Percentiles rank a stretch among this genome's conserved stretches.
phyloP scores from a whole-genome alignment of 35 echinoderm and acorn worm species.

The Lytechinus pictus region DNA sequence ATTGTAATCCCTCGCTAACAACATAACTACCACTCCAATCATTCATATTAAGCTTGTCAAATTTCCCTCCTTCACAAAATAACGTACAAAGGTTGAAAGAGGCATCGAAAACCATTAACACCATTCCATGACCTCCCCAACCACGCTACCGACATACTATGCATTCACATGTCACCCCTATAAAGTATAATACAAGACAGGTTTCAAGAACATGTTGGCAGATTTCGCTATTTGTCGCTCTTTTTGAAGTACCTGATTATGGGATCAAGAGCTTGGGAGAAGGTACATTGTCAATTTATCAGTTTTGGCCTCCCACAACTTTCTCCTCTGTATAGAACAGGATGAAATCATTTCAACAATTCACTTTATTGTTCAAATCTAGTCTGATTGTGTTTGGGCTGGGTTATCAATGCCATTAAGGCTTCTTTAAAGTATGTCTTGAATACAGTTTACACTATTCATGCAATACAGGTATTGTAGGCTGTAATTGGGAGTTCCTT shows the following conservation, averaged over 20 bases:
- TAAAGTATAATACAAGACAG: not conserved
- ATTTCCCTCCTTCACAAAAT: not conserved
- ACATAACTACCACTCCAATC: not conserved
- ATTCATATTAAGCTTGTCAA: conserved; percentile 3
- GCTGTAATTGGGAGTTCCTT: not conserved
- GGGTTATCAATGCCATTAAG: not conserved
- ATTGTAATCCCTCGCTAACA: not conserved
- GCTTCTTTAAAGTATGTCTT: not conserved
- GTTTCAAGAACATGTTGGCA: not conserved
- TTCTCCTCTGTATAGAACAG: not conserved
- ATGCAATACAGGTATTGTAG: not conserved
- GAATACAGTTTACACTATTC: not conserved
- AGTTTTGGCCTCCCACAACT: not conserved
- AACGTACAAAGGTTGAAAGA: not conserved
- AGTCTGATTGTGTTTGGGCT: not conserved
- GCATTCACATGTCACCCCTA: not conserved
- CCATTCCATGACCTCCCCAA: not conserved
- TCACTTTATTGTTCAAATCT: not conserved
- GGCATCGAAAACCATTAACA: not conserved
- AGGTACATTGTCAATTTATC: not conserved
- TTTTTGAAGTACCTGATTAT: not conserved
- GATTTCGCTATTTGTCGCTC: not conserved
- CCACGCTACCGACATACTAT: not conserved
- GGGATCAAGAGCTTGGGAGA: conserved; percentile 7
- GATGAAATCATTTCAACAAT: not conserved